Evolutionary conservation across 2,113 vertebrate species (phyloP).

Genomic region (Zingel zingel): DNA sequence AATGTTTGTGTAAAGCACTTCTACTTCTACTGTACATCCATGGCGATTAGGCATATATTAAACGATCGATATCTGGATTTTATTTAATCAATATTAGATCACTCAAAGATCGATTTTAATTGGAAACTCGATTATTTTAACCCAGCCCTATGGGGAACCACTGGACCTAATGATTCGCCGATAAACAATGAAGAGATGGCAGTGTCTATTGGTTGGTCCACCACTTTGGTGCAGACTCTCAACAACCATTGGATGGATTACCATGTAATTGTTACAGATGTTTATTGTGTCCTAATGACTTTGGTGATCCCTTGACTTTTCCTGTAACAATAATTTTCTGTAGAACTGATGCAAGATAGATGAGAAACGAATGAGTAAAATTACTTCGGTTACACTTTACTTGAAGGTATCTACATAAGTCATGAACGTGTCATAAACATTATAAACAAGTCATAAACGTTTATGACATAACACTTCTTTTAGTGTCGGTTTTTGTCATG

Average conservation of each 20-base stretch:
- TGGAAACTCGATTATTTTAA: too few relatives aligned
- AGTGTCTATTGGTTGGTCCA: background rate
- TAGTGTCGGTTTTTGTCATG: too few relatives aligned
- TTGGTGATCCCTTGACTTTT: background rate
- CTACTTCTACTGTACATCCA: too few relatives aligned
- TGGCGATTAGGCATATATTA: too few relatives aligned
- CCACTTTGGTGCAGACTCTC: background rate
- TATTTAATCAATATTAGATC: too few relatives aligned
- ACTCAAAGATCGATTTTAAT: too few relatives aligned
- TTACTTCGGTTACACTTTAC: background rate
- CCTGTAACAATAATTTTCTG: background rate
- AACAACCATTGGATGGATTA: background rate
- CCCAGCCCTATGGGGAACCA: background rate
- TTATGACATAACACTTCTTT: too few relatives aligned
- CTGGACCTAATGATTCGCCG: background rate
- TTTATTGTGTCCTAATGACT: background rate
- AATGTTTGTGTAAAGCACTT: too few relatives aligned
- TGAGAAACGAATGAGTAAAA: background rate
- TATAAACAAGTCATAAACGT: too few relatives aligned
- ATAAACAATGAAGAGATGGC: background rate
- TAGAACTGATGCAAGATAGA: background rate
- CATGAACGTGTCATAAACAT: too few relatives aligned
- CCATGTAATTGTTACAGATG: background rate
- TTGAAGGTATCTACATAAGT: too few relatives aligned
- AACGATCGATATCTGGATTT: too few relatives aligned